Percentiles rank a stretch among this genome's conserved stretches.
Conservation (phyloP, 2,113 vertebrate genomes). For the Steatornis caripensis region DNA sequence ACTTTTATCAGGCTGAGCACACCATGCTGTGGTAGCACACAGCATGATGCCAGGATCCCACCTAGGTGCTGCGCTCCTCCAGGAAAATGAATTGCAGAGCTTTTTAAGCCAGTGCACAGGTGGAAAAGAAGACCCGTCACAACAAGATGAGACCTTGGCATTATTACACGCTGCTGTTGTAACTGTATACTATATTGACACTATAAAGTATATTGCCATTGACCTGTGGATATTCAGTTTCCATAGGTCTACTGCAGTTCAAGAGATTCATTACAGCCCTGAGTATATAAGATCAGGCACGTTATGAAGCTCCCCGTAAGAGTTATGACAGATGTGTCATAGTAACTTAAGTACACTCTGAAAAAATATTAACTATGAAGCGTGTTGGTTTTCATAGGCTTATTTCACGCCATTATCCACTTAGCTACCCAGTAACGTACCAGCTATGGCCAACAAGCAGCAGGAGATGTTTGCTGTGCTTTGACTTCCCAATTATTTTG, state of each 20-base stretch:
- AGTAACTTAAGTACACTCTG: slow-evolving; percentile 31
- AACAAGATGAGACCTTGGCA: background rate
- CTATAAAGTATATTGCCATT: slow-evolving; percentile 16
- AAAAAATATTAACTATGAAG: slow-evolving; percentile 54
- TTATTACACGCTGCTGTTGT: background rate
- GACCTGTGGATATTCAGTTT: slow-evolving; percentile 43
- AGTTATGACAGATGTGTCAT: slow-evolving; percentile 66
- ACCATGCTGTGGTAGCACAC: background rate
- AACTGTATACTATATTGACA: background rate
- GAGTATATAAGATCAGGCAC: slow-evolving; percentile 21
- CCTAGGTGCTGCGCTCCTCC: background rate
- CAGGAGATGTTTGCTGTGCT: slow-evolving; percentile 36
- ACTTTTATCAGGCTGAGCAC: background rate
- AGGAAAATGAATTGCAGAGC: background rate
- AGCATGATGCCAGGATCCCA: background rate
- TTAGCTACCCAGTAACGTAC: slow-evolving; percentile 26
- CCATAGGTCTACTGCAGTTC: slow-evolving; percentile 10
- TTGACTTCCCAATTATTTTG: slow-evolving; percentile 18
- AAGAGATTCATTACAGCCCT: slow-evolving; percentile 31
- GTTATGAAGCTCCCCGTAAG: slow-evolving; percentile 16
- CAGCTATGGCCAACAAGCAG: background rate
- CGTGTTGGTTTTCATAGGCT: slow-evolving; percentile 52
- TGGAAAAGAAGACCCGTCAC: slow-evolving; percentile 17
- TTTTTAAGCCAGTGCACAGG: background rate
- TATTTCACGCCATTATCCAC: slow-evolving; percentile 61